Evolutionary conservation across 2,113 vertebrate species (phyloP).

Genomic region (Onychostruthus taczanowskii): DNA sequence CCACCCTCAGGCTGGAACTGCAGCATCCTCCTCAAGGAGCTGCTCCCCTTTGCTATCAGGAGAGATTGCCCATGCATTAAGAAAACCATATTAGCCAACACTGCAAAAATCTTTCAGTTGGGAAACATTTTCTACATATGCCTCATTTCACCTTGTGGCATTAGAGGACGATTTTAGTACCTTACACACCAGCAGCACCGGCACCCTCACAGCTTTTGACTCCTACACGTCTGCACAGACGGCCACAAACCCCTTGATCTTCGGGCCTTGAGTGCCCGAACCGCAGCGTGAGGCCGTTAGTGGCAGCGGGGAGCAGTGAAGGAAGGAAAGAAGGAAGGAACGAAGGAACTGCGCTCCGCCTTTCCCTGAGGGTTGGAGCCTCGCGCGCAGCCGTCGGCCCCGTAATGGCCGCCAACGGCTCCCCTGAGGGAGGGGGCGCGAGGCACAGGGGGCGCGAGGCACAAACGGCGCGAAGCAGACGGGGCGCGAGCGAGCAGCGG

Average conservation of each 20-base stretch:
- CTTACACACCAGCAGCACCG: neutral
- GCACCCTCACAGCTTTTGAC: neutral
- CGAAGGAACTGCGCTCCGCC: too few species aligned
- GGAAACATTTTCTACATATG: neutral
- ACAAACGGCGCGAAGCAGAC: neutral
- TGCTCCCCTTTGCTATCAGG: fast-evolving
- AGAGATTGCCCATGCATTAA: too few species aligned
- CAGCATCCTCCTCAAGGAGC: too few species aligned
- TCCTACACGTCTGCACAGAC: neutral
- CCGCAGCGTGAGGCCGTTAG: fast-evolving
- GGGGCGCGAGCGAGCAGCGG: neutral
- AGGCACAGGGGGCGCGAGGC: fast-evolving
- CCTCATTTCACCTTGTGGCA: neutral
- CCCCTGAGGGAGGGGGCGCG: neutral
- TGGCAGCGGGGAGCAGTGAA: fast-evolving
- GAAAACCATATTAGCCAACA: neutral
- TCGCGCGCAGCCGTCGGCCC: fast-evolving
- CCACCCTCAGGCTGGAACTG: neutral
- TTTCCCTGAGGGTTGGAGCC: neutral
- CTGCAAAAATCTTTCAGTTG: neutral
- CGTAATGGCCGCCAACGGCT: neutral
- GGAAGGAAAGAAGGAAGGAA: neutral
- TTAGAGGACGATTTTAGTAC: too few species aligned
- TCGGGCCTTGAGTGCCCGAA: neutral
- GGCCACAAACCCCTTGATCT: neutral